These are phyloP conservation scores for Tapirus indicus DNA, from an alignment of 2,797 vertebrate genomes.

Conservation along the genomic window DNA sequence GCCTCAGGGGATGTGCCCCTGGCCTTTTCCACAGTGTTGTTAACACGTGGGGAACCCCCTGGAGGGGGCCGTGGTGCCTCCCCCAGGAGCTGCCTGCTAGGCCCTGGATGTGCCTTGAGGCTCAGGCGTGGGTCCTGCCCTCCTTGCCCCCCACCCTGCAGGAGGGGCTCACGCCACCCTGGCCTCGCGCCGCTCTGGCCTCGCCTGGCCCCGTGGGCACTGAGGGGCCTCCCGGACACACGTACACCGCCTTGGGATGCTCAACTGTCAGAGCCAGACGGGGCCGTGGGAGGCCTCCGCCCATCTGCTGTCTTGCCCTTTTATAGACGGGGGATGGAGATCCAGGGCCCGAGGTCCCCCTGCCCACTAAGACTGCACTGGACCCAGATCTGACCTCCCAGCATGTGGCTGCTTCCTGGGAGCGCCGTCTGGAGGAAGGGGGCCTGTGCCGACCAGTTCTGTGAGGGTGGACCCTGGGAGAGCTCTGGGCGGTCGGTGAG, in stretches of 20 bases:
- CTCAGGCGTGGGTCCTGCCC: neutral
- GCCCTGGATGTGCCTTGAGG: neutral
- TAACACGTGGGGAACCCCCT: neutral
- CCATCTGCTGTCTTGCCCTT: neutral
- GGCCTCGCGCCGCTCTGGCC: no score
- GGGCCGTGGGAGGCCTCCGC: neutral
- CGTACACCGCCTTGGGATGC: neutral
- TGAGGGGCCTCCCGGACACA: neutral
- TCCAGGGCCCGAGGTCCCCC: neutral
- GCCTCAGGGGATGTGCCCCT: neutral
- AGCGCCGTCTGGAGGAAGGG: no score
- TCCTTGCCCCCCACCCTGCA: neutral
- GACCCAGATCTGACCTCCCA: neutral
- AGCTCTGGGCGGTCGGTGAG: neutral
- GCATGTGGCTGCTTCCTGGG: neutral
- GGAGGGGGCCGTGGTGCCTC: neutral
- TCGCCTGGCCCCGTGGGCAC: neutral
- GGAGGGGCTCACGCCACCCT: neutral
- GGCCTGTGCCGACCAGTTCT: rapidly evolving
- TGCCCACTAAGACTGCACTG: no score
- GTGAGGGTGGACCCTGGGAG: neutral
- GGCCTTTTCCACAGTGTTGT: neutral
- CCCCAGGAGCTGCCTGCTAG: rapidly evolving
- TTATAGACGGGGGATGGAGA: rapidly evolving
- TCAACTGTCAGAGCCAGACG: neutral